Conservation (phyloP, 2,797 vertebrate species). For the Propithecus deckenii region DNA sequence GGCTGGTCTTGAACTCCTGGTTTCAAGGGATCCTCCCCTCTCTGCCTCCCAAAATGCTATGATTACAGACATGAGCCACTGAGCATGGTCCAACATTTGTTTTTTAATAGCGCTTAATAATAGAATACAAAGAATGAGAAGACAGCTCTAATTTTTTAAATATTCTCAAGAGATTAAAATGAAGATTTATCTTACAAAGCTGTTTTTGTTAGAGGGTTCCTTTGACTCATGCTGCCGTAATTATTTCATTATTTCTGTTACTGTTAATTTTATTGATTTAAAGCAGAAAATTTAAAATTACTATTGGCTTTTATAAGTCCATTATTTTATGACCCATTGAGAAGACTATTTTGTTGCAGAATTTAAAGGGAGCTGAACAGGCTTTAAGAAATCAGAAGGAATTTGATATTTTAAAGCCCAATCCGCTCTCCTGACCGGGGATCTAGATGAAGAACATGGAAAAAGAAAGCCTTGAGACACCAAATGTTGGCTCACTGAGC, state of each 20-base stretch:
- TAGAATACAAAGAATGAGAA: conserved; percentile 49
- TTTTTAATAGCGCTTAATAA: neutral
- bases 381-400: conserved; percentile 56
- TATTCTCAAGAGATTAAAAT: conserved; percentile 42
- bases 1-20: neutral
- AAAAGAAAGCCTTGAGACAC: conserved; percentile 65
- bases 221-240: conserved; percentile 25
- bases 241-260: conserved; percentile 62
- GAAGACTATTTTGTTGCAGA: conserved; percentile 55
- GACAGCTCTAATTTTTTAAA: neutral
- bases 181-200: conserved; percentile 18
- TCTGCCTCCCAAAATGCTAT: neutral
- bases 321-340: conserved; percentile 63
- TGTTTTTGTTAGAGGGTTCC: conserved; percentile 55
- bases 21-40: neutral
- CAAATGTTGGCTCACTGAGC: conserved; percentile 67
- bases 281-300: conserved; percentile 72
- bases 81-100: neutral
- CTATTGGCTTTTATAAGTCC: conserved; percentile 32
- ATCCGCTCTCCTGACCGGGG: conserved; percentile 43
- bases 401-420: conserved; percentile 58
- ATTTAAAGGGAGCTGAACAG: conserved; percentile 54
- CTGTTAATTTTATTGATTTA: conserved; percentile 63
- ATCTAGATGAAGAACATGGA: conserved; percentile 61
- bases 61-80: neutral